Base-by-base conservation (phyloP, 1,140 invertebrate species). In the Meteorus sp. region DNA sequence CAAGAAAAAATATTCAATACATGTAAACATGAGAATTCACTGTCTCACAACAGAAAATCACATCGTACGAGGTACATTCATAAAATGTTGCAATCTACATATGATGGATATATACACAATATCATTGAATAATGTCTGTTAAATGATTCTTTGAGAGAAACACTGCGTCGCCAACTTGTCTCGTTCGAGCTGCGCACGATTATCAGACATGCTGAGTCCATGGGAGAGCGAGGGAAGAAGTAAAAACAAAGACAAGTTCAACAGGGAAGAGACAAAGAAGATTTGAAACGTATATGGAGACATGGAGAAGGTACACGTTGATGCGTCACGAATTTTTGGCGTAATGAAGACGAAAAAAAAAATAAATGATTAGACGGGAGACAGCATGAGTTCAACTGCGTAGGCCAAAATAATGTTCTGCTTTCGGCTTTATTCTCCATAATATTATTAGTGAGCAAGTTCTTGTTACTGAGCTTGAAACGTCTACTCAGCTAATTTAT, bases 401-500 rank as follows among this genome's bases (percentile, higher is more conserved):
- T 71, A 72, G 71, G 71, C 66, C 48, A 56, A 61, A 60, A n/a
- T 60, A 54, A 68, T 52, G 57, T 59, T 50, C 55, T 60, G 62
- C 63, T 65, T 48, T 47, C 51, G 52, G 29, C 51, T 11, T 67
- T 53, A n/a, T n/a, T n/a, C n/a, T n/a, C n/a, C n/a, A n/a, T n/a
- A n/a, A n/a, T n/a, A n/a, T n/a, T n/a, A n/a, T n/a, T n/a, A n/a
- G n/a, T n/a, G n/a, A n/a, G n/a, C n/a, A n/a, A n/a, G n/a, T n/a
- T n/a, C n/a, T n/a, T n/a, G n/a, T n/a, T n/a, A n/a, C n/a, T n/a
- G n/a, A n/a, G n/a, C n/a, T n/a, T n/a, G n/a, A n/a, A n/a, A 58
- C 59, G 69, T 72, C 67, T 65, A 60, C 63, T 62, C 47, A 48
- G 55, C 52, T 72, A 73, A 73, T 73, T 73, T 73, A 70, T 69